Evolutionary conservation across 2,888 invertebrate species (phyloP).

Genomic region (Drosophila buzzatii): DNA sequence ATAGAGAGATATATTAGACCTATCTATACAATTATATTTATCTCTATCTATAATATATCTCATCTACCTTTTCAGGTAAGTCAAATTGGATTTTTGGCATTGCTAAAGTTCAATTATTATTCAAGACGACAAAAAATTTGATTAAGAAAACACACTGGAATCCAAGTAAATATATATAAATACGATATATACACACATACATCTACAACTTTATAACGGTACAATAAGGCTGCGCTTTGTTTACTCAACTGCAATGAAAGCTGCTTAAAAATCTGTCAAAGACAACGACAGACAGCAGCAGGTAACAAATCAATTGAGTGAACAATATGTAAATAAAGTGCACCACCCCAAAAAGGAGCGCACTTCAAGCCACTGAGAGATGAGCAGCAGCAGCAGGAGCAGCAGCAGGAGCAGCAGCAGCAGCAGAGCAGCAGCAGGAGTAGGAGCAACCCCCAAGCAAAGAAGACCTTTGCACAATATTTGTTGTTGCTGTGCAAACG

Average conservation of each 20-base stretch:
- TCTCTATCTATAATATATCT: neutral
- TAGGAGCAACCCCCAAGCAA: constrained; percentile 15
- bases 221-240: constrained; percentile 29
- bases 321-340: constrained; percentile 77
- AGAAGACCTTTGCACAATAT: constrained; percentile 20
- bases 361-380: neutral
- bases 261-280: constrained; percentile 74
- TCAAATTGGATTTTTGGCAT: neutral
- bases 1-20: no score
- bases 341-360: constrained; percentile 24
- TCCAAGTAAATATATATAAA: no score
- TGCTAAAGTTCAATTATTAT: neutral
- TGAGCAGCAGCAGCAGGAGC: neutral
- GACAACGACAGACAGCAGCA: constrained; percentile 63
- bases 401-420: neutral
- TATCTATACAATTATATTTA: neutral
- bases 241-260: constrained; percentile 58
- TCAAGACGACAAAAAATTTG: neutral
- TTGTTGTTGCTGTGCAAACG: constrained; percentile 40
- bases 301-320: constrained; percentile 81
- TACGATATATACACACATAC: neutral
- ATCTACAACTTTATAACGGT: neutral
- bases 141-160: neutral
- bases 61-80: neutral
- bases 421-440: neutral